Conservation (phyloP, 1,140 invertebrate genomes). For the Drosophila fuyamai region DNA sequence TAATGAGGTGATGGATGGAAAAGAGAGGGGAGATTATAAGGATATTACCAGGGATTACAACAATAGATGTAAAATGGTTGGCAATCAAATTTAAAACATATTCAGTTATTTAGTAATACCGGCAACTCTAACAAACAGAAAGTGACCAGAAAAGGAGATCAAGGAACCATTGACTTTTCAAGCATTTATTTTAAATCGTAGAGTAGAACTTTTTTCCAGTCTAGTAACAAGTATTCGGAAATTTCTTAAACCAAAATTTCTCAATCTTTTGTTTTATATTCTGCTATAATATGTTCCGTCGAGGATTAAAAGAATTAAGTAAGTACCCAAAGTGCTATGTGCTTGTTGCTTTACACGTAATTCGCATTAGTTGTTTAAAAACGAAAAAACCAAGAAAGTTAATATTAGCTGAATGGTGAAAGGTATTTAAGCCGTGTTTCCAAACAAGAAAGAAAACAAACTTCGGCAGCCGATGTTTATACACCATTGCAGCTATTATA, state of each 20-base stretch:
- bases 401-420: no score
- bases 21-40: neutral
- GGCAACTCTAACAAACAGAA: no score
- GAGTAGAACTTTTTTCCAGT: neutral
- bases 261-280: neutral
- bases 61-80: neutral
- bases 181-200: neutral
- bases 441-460: no score
- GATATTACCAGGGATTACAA: neutral
- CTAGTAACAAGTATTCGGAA: neutral
- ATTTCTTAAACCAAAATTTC: neutral
- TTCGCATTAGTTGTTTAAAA: no score
- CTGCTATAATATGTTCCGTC: neutral
- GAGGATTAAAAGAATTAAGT: neutral
- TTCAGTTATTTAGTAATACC: no score
- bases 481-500: no score
- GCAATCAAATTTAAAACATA: no score
- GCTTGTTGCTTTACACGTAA: no score
- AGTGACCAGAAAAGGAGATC: no score
- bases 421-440: no score
- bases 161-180: neutral
- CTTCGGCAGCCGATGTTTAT: no score
- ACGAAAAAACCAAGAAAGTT: no score
- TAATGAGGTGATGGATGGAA: conserved; percentile 15
- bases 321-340: neutral